These are phyloP conservation scores for Tiphia femorata DNA, from an alignment of 2,888 invertebrate genomes.

Conservation along the genomic window DNA sequence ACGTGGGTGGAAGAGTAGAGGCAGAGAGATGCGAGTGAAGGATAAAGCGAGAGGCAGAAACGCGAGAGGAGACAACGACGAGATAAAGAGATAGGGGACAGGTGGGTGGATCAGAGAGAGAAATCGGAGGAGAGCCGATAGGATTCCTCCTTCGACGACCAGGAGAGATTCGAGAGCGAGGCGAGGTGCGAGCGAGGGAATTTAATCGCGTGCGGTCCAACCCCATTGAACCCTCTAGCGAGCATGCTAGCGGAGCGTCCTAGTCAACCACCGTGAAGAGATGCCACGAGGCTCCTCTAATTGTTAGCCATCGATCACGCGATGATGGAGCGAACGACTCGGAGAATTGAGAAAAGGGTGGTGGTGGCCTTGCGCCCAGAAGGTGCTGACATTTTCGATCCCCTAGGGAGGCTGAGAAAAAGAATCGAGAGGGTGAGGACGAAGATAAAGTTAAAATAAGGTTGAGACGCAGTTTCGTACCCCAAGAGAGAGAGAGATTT, in stretches of 20 bases:
- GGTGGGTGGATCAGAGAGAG: neutral
- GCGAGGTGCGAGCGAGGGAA: slow-evolving; percentile 10
- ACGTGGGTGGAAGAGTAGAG: no score
- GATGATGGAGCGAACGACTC: slow-evolving; percentile 25
- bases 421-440: no score
- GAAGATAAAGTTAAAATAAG: neutral
- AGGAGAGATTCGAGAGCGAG: slow-evolving; percentile 8
- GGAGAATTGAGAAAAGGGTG: neutral
- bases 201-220: slow-evolving; percentile 43
- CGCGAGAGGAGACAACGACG: neutral
- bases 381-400: no score
- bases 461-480: neutral
- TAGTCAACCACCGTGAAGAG: slow-evolving; percentile 43
- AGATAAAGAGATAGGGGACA: neutral
- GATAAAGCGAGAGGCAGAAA: no score
- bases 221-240: slow-evolving; percentile 30
- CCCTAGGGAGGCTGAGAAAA: no score
- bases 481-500: neutral
- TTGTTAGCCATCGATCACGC: slow-evolving; percentile 44
- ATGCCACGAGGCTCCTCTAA: slow-evolving; percentile 37
- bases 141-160: slow-evolving; percentile 9
- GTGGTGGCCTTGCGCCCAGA: no score
- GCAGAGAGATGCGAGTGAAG: no score
- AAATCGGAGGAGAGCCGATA: neutral
- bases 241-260: slow-evolving; percentile 17